A percentile compares a stretch with the other conserved stretches of the same genome.
Conservation (phyloP, 1,140 invertebrate species). For the Dendroctonus valens region DNA sequence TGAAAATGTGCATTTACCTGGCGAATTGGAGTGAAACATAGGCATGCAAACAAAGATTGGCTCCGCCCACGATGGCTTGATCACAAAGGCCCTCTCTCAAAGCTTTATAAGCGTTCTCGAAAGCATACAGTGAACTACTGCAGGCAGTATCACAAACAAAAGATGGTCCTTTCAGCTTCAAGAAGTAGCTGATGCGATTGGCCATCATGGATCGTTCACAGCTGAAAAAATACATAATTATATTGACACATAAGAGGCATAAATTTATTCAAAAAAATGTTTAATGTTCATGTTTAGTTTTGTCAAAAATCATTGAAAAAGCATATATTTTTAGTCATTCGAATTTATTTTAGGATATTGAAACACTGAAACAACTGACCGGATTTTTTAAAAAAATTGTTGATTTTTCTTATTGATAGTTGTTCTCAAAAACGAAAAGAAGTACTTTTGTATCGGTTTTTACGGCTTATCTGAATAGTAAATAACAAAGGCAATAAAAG, state of each 20-base stretch:
- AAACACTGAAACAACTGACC: neutral
- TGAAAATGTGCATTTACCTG: constrained; percentile 64
- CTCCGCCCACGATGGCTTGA: constrained; percentile 81
- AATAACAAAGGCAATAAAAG: too few relatives aligned
- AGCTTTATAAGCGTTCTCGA: constrained; percentile 77
- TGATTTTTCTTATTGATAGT: neutral
- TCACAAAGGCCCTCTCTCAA: constrained; percentile 80
- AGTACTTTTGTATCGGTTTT: too few relatives aligned
- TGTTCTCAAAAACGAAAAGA: neutral
- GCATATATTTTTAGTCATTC: neutral
- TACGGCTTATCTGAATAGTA: too few relatives aligned
- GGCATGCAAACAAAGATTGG: constrained; percentile 80
- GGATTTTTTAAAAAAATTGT: neutral
- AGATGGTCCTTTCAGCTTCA: constrained; percentile 72
- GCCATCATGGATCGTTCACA: constrained; percentile 89
- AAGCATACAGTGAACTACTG: constrained; percentile 80
- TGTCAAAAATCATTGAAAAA: neutral
- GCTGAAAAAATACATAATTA: constrained; percentile 44
- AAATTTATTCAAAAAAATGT: too few relatives aligned
- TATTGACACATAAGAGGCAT: neutral
- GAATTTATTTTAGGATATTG: neutral
- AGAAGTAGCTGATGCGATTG: constrained; percentile 78
- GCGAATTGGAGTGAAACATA: constrained; percentile 80
- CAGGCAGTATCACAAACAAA: constrained; percentile 86
- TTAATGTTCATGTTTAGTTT: too few relatives aligned